Conservation (phyloP, 2,113 vertebrate genomes). For the Mystacornis crossleyi region DNA sequence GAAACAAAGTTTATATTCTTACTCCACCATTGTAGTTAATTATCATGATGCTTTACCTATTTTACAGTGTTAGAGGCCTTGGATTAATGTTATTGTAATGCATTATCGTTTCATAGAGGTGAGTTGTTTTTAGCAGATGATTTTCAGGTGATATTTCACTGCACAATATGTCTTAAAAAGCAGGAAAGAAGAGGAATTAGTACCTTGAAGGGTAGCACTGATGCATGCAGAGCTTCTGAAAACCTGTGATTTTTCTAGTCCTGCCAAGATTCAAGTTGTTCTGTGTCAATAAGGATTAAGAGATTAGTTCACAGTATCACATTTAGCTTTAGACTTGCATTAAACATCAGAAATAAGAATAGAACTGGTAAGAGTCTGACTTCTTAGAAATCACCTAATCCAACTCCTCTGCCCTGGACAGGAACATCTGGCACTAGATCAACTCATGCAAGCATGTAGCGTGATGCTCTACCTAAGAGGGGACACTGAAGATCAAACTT, state of each 20-base stretch:
- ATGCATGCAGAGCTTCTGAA: background rate
- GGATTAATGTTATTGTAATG: background rate
- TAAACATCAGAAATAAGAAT: background rate
- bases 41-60: background rate
- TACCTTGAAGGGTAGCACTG: background rate
- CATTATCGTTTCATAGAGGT: background rate
- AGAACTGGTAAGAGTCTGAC: background rate
- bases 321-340: background rate
- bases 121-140: background rate
- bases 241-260: background rate
- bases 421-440: background rate
- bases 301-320: background rate
- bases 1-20: background rate
- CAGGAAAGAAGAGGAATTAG: background rate
- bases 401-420: too few relatives aligned
- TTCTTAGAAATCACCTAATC: background rate
- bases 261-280: constrained; percentile 6
- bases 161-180: background rate
- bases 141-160: background rate
- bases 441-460: fast-evolving
- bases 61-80: background rate
- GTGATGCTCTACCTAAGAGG: fast-evolving
- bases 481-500: background rate
- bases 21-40: background rate
- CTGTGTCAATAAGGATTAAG: constrained; percentile 30